Evolutionary conservation across 2,888 invertebrate species (phyloP).

Genomic region (Tenthredo amoena): DNA sequence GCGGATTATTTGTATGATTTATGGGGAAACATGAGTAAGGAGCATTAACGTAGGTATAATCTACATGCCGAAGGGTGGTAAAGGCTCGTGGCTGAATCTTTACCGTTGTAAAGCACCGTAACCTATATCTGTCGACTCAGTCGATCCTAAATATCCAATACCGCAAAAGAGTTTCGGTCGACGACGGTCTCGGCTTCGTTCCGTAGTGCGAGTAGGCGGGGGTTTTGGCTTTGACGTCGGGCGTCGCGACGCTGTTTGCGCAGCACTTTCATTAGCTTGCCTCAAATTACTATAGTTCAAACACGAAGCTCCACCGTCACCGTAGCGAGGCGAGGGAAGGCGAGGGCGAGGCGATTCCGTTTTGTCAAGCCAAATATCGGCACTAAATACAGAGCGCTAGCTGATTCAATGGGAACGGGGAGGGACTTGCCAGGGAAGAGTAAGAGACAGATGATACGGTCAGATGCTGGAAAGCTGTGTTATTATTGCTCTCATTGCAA

Average conservation of each 20-base stretch:
- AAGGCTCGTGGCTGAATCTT: neutral
- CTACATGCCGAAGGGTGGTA: neutral
- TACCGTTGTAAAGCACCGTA: constrained; percentile 28
- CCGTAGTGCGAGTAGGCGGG: constrained; percentile 60
- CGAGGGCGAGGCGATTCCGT: constrained; percentile 71
- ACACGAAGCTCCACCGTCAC: constrained; percentile 66
- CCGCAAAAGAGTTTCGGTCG: constrained; percentile 66
- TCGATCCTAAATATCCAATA: constrained; percentile 66
- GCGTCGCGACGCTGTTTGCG: constrained; percentile 76
- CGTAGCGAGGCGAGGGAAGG: constrained; percentile 52
- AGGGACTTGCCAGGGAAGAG: constrained; percentile 32
- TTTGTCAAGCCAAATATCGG: constrained; percentile 74
- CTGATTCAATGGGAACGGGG: constrained; percentile 54
- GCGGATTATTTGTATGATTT: constrained; percentile 22
- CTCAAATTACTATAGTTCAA: constrained; percentile 77
- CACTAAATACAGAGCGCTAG: constrained; percentile 62
- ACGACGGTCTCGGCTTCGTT: constrained; percentile 51
- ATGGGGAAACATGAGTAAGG: neutral
- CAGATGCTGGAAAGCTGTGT: constrained; percentile 19
- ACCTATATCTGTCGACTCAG: constrained; percentile 58
- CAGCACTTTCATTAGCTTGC: constrained; percentile 77
- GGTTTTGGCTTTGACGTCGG: constrained; percentile 75
- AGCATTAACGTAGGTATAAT: neutral
- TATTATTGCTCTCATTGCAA: constrained; percentile 23
- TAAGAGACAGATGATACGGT: constrained; percentile 41